Conservation (phyloP, 2,113 vertebrate species). For the Brienomyrus brachyistius region DNA sequence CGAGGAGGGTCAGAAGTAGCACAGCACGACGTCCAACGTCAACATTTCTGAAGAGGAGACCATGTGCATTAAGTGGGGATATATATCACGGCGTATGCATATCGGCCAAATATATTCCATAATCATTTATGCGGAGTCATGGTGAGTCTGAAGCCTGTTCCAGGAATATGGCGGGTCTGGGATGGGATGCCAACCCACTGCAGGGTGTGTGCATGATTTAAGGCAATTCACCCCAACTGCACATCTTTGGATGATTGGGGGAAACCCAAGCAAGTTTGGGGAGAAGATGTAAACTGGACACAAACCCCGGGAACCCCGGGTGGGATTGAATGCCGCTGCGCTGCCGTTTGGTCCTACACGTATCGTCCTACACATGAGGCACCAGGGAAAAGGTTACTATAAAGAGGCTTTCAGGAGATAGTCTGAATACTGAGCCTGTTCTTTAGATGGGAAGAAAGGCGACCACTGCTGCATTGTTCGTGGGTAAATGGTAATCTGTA, state of each 20-base stretch:
- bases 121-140: background rate
- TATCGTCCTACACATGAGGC: background rate
- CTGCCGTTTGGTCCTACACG: background rate
- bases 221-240: background rate
- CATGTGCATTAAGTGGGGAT: background rate
- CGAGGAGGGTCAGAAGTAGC: background rate
- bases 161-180: background rate
- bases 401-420: background rate
- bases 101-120: background rate
- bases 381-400: background rate
- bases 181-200: background rate
- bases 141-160: background rate
- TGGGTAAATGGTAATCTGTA: conserved; percentile 1
- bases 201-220: background rate
- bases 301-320: background rate
- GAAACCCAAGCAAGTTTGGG: background rate
- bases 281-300: background rate
- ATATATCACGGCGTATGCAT: background rate
- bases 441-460: background rate
- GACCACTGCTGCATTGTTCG: background rate
- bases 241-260: background rate
- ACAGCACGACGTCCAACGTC: background rate
- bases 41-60: background rate
- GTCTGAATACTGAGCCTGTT: background rate
- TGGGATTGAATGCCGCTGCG: background rate